Percentiles rank a stretch among this genome's conserved stretches.
Conservation (phyloP, 2,888 invertebrate genomes). For the Liopterus haemorrhoidalis region DNA sequence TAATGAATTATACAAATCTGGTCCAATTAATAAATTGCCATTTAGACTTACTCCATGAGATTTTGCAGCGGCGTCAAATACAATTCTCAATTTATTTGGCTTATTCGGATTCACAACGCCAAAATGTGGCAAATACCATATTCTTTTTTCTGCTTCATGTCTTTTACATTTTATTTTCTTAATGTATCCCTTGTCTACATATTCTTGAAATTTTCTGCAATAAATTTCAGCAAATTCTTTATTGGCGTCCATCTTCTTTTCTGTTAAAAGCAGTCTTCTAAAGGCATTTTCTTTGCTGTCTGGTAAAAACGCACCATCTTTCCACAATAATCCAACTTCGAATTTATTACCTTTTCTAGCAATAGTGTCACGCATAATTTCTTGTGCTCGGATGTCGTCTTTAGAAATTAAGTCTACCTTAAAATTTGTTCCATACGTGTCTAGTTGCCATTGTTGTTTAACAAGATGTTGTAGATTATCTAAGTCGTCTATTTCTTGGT, state of each 20-base stretch:
- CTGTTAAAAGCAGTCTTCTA: slow-evolving; percentile 24
- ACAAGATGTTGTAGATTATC: not conserved
- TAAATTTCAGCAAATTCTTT: slow-evolving; percentile 21
- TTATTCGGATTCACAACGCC: slow-evolving; percentile 34
- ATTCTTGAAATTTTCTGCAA: slow-evolving; percentile 24
- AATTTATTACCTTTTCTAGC: slow-evolving; percentile 16
- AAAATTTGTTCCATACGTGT: not conserved
- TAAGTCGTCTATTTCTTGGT: not conserved
- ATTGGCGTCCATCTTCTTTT: slow-evolving; percentile 25
- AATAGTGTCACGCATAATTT: slow-evolving; percentile 23
- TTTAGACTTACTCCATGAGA: slow-evolving; percentile 34
- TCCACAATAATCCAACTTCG: slow-evolving; percentile 31
- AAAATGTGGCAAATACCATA: slow-evolving; percentile 37
- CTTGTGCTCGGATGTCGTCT: slow-evolving; percentile 5
- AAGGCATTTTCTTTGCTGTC: slow-evolving; percentile 30
- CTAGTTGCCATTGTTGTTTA: slow-evolving; percentile 7
- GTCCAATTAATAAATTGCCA: slow-evolving; percentile 36
- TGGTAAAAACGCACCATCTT: slow-evolving; percentile 27
- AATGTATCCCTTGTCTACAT: slow-evolving; percentile 28
- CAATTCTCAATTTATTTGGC: slow-evolving; percentile 33
- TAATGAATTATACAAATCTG: slow-evolving; percentile 37
- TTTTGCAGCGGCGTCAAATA: slow-evolving; percentile 38
- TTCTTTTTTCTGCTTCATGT: slow-evolving; percentile 15
- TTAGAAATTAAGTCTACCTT: not conserved
- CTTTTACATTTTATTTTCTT: slow-evolving; percentile 25